Percentiles rank a stretch among this genome's conserved stretches.
Evolutionary conservation across 2,797 vertebrate species (phyloP).

Genomic region (Pangasius larnaudii): DNA sequence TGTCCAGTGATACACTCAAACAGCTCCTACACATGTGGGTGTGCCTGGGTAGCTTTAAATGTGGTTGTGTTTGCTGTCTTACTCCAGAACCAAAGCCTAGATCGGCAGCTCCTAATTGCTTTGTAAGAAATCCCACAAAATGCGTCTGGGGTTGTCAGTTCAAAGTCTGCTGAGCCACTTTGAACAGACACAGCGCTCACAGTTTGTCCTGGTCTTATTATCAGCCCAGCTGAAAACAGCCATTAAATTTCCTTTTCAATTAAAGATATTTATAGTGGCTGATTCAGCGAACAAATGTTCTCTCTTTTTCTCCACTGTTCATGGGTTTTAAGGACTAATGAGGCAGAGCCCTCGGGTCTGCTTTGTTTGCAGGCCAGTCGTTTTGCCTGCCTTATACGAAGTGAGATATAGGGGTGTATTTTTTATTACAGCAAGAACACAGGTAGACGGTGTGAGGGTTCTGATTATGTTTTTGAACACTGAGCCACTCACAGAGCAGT

Average conservation of each 20-base stretch:
- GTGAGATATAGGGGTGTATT: background rate
- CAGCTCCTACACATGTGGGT: background rate
- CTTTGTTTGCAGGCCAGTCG: constrained; percentile 35
- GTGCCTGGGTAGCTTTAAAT: background rate
- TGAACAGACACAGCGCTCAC: constrained; percentile 49
- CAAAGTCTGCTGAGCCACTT: constrained; percentile 57
- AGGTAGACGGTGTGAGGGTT: background rate
- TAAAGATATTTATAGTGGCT: constrained; percentile 62
- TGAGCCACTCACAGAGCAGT: background rate
- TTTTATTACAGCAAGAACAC: constrained; percentile 17
- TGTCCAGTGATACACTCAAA: background rate
- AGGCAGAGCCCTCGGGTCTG: constrained; percentile 47
- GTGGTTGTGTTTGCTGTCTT: background rate
- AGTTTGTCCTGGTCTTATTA: constrained; percentile 53
- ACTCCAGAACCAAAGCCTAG: constrained; percentile 20
- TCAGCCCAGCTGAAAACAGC: constrained; percentile 56
- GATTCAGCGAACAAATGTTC: constrained; percentile 62
- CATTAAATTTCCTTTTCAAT: constrained; percentile 64
- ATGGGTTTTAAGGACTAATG: constrained; percentile 58
- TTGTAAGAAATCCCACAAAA: constrained; percentile 47
- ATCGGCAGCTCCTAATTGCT: constrained; percentile 54
- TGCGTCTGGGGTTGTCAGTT: constrained; percentile 54
- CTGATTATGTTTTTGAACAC: background rate
- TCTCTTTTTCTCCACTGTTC: constrained; percentile 39
- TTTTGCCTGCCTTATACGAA: constrained; percentile 16